phyloP scores from a whole-genome alignment of 2,888 invertebrate genomes.

The Pristionchus japonicus region DNA sequence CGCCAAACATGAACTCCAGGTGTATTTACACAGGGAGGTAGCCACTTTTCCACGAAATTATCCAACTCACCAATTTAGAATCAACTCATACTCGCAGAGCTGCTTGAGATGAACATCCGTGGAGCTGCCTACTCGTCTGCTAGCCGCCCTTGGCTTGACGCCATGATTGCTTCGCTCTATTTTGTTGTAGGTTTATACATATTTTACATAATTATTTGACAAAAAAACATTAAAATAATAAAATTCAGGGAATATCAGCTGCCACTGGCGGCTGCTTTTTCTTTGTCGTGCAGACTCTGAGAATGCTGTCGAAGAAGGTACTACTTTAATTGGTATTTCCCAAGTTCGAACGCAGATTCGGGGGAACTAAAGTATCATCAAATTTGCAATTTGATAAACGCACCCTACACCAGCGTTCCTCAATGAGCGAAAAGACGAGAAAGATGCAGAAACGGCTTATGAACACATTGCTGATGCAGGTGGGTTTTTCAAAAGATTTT shows the following conservation, averaged over 20 bases:
- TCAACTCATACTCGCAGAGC: neutral
- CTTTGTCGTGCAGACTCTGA: neutral
- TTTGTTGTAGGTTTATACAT: neutral
- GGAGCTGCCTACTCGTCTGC: too few relatives aligned
- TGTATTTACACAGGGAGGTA: too few relatives aligned
- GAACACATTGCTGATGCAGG: neutral
- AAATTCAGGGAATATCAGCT: neutral
- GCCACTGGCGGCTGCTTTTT: neutral
- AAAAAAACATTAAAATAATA: too few relatives aligned
- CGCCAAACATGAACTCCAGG: too few relatives aligned
- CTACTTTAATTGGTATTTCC: too few relatives aligned
- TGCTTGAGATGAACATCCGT: neutral
- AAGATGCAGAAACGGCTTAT: neutral
- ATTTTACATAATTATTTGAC: too few relatives aligned
- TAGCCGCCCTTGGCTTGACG: neutral
- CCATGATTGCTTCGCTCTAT: neutral
- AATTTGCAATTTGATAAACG: too few relatives aligned
- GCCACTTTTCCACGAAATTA: too few relatives aligned
- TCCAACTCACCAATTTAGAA: neutral
- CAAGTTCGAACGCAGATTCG: too few relatives aligned
- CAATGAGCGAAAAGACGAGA: neutral
- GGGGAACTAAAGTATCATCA: too few relatives aligned
- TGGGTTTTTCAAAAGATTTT: neutral
- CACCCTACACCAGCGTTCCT: neutral
- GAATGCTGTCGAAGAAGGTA: neutral